Conservation (phyloP, 2,888 invertebrate species). For the Spisula solida region DNA sequence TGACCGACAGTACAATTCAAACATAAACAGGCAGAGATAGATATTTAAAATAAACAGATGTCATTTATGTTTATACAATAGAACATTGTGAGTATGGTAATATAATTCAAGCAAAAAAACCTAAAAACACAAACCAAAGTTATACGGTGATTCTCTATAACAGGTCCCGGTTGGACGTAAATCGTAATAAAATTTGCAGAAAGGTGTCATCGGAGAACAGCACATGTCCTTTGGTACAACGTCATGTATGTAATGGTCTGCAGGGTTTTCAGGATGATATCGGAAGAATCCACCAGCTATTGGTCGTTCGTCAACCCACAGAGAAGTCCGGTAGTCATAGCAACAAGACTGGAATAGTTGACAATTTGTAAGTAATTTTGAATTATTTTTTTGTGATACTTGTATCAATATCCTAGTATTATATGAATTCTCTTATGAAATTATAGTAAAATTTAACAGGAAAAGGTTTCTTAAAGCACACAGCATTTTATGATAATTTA, state of each 20-base stretch:
- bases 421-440: too few relatives aligned
- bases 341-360: conserved; percentile 53
- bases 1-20: too few relatives aligned
- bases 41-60: too few relatives aligned
- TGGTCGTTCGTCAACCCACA: conserved; percentile 42
- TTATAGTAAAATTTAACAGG: too few relatives aligned
- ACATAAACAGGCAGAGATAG: too few relatives aligned
- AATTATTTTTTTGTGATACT: neutral
- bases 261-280: conserved; percentile 37
- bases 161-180: conserved; percentile 41
- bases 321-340: conserved; percentile 36
- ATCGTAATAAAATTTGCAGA: conserved; percentile 49
- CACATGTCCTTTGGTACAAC: conserved; percentile 27
- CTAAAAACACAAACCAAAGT: neutral
- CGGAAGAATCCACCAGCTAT: conserved; percentile 39
- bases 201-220: conserved; percentile 25
- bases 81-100: too few relatives aligned
- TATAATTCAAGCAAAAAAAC: neutral
- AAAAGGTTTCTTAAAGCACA: too few relatives aligned
- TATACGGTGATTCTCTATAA: conserved; percentile 34
- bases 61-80: too few relatives aligned
- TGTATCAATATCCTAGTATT: too few relatives aligned
- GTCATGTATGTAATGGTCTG: conserved; percentile 39
- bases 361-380: neutral
- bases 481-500: too few relatives aligned